Percentiles rank a stretch among this genome's conserved stretches.
phyloP scores from a whole-genome alignment of 1,140 invertebrate genomes.

The Habropoda laboriosa region DNA sequence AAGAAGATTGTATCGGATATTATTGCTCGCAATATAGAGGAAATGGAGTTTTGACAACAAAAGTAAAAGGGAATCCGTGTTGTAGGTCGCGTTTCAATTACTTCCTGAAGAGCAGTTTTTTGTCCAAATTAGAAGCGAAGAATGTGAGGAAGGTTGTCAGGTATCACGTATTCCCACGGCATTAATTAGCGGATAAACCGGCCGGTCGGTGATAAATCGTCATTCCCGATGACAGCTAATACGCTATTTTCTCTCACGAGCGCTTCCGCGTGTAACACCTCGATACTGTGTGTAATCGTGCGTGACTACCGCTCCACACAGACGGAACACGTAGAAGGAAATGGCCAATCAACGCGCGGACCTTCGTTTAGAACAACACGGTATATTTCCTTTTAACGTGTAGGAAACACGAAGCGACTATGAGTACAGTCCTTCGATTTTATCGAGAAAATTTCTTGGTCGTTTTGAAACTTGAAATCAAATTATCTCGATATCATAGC shows the following conservation, averaged over 20 bases:
- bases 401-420: slow-evolving; percentile 10
- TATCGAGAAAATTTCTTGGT: too few species aligned
- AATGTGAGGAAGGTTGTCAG: neutral
- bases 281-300: slow-evolving; percentile 49
- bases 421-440: neutral
- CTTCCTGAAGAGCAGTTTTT: neutral
- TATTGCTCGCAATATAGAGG: too few species aligned
- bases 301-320: slow-evolving; percentile 20
- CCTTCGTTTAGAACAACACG: slow-evolving; percentile 59
- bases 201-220: slow-evolving; percentile 21
- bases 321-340: slow-evolving; percentile 66
- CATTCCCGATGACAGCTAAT: slow-evolving; percentile 24
- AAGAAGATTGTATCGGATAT: too few species aligned
- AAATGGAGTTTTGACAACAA: too few species aligned
- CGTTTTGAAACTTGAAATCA: too few species aligned
- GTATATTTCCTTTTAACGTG: slow-evolving; percentile 51
- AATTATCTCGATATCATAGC: too few species aligned
- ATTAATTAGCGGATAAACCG: neutral
- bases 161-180: too few species aligned
- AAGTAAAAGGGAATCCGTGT: too few species aligned
- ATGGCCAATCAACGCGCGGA: slow-evolving; percentile 67
- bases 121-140: neutral
- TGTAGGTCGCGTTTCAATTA: too few species aligned
- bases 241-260: slow-evolving; percentile 54
- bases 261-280: slow-evolving; percentile 64